Percentiles rank a stretch among this genome's conserved stretches.
Conservation (phyloP, 2,113 vertebrate species). For the Perca fluviatilis region DNA sequence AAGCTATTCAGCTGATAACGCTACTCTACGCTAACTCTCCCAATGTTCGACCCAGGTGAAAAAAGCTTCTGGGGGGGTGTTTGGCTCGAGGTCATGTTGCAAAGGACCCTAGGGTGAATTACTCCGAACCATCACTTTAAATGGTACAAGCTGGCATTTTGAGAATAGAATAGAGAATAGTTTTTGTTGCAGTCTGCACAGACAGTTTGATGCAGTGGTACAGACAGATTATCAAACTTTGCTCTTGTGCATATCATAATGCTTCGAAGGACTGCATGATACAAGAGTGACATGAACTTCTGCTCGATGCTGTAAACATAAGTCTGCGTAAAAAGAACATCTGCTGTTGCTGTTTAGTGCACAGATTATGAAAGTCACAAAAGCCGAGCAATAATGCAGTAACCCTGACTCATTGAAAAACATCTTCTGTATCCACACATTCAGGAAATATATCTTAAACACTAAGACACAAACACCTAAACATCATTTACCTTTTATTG, state of each 20-base stretch:
- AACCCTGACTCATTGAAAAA: not conserved
- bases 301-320: not conserved
- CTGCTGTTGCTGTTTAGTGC: not conserved
- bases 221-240: not conserved
- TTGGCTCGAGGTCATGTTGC: no score
- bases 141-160: not conserved
- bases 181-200: not conserved
- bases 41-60: no score
- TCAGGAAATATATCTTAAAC: not conserved
- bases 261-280: not conserved
- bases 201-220: not conserved
- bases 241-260: not conserved
- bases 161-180: not conserved
- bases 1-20: no score
- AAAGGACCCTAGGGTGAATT: no score
- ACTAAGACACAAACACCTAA: not conserved
- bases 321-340: not conserved
- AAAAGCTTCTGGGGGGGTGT: no score
- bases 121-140: no score
- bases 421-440: not conserved
- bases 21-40: no score
- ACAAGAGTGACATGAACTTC: not conserved
- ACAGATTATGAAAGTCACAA: not conserved
- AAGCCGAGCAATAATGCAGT: not conserved
- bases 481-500: not conserved